Evolutionary conservation across 2,888 invertebrate genomes (phyloP).

Genomic region (Rotaria magnacalcarata): DNA sequence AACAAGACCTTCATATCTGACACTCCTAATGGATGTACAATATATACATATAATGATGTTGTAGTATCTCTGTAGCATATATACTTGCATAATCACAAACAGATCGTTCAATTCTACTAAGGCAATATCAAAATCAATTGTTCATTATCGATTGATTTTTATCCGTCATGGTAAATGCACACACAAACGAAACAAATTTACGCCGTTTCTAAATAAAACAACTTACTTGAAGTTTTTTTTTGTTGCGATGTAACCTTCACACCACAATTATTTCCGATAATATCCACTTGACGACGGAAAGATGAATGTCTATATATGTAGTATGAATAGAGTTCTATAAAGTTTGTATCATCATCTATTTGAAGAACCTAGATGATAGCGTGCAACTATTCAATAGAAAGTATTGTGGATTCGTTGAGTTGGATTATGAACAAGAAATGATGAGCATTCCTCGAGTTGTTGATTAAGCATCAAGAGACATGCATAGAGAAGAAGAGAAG

Average conservation of each 20-base stretch:
- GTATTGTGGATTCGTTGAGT: not conserved
- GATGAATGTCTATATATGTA: too few relatives aligned
- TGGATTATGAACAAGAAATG: not conserved
- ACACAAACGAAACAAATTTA: not conserved
- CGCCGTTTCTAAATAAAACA: not conserved
- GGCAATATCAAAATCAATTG: not conserved
- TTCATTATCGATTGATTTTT: not conserved
- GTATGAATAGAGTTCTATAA: not conserved
- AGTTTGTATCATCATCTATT: not conserved
- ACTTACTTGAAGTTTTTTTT: not conserved
- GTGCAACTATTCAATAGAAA: not conserved
- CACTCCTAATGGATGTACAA: not conserved
- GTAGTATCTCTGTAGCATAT: not conserved
- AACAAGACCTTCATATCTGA: not conserved
- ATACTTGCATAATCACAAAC: not conserved
- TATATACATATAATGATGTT: too few relatives aligned
- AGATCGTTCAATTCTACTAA: not conserved
- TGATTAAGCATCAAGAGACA: constrained; percentile 1
- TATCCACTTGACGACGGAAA: too few relatives aligned
- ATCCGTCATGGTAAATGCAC: not conserved
- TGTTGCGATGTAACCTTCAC: not conserved
- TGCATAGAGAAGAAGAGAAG: not conserved
- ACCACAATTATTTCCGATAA: not conserved
- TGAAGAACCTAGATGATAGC: not conserved
- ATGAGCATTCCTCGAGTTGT: constrained; percentile 11